Evolutionary conservation across 1,140 invertebrate species (phyloP).

Genomic region (Cecropterus lyciades): DNA sequence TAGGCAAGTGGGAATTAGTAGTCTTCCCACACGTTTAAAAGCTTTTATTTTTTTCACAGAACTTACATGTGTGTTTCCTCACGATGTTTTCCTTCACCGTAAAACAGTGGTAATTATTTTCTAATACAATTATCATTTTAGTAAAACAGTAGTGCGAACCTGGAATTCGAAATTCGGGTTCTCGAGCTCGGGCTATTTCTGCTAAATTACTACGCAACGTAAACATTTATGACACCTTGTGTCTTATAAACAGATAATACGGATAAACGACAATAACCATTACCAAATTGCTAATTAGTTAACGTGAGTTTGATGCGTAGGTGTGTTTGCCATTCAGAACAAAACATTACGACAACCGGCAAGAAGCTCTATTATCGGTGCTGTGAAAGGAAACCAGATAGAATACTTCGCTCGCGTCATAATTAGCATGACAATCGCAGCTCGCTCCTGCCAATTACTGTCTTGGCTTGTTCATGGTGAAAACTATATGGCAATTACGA

Average conservation of each 20-base stretch:
- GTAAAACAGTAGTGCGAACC: no score
- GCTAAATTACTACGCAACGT: no score
- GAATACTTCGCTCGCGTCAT: conserved; percentile 25
- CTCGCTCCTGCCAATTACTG: conserved; percentile 37
- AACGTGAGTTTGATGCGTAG: conserved; percentile 14
- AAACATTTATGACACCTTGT: not conserved
- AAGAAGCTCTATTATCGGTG: conserved; percentile 37
- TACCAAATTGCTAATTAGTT: conserved; percentile 21
- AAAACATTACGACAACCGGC: conserved; percentile 36
- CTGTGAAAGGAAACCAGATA: conserved; percentile 42
- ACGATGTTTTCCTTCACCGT: no score
- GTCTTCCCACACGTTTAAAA: no score
- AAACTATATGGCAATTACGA: conserved; percentile 7
- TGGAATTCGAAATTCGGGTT: no score
- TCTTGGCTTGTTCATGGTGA: conserved; percentile 11
- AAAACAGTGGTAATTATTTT: no score
- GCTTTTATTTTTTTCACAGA: no score
- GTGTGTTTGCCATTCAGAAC: conserved; percentile 15
- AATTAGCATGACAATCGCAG: conserved; percentile 52
- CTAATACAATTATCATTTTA: no score
- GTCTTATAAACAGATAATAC: not conserved
- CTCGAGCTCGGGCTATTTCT: no score
- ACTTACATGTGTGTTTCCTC: no score
- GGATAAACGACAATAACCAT: not conserved
- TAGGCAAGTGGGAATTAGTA: no score